Conservation (phyloP, 2,888 invertebrate species). For the Dichetophora obliterata region DNA sequence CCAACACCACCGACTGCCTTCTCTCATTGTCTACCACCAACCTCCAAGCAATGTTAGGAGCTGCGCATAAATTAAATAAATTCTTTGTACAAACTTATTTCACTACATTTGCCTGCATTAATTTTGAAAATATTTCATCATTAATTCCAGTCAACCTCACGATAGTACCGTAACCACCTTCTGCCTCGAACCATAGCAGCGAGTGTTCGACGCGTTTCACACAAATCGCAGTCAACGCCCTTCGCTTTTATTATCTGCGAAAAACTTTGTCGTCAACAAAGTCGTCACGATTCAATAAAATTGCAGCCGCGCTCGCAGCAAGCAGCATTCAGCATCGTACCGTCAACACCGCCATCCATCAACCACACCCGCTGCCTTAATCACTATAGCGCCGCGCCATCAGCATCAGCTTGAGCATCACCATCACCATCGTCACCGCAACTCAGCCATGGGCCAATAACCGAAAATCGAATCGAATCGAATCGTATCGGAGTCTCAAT, state of each 20-base stretch:
- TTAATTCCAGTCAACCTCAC: neutral
- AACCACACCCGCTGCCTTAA: neutral
- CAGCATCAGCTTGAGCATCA: no score
- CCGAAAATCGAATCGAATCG: no score
- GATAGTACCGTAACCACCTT: neutral
- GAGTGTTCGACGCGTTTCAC: neutral
- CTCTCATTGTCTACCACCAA: neutral
- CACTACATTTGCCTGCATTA: conserved; percentile 20
- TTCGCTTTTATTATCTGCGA: conserved; percentile 1
- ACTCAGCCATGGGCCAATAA: neutral
- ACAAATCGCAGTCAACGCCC: neutral
- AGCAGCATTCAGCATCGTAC: neutral
- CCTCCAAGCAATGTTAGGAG: neutral
- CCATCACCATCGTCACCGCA: no score
- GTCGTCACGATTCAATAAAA: conserved; percentile 22
- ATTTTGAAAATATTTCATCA: conserved; percentile 17
- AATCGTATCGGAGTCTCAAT: neutral
- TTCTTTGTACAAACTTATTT: conserved; percentile 9
- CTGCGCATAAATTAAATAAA: conserved; percentile 6
- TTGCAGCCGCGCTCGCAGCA: neutral
- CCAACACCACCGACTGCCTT: no score
- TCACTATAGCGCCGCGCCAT: no score
- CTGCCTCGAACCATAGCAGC: neutral
- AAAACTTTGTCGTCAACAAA: conserved; percentile 31
- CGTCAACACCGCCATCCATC: neutral